These are phyloP conservation scores for Acinonyx jubatus DNA, from an alignment of 2,113 vertebrate species.

Conservation along the genomic window DNA sequence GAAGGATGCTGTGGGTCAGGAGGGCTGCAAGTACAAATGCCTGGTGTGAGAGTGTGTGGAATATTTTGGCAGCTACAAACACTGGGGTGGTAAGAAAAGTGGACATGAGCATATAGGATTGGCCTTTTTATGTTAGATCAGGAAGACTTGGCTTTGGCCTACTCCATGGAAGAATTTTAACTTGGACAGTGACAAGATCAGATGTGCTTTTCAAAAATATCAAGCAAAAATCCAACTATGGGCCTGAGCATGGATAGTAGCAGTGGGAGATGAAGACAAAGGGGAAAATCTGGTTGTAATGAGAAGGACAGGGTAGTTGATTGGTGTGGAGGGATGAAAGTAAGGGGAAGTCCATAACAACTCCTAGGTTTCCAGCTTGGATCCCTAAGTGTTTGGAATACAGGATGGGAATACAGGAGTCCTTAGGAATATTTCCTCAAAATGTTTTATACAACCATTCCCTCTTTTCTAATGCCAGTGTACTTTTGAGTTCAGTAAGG, in stretches of 20 bases:
- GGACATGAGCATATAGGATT: not conserved
- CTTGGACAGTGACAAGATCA: not conserved
- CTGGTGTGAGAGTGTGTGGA: not conserved
- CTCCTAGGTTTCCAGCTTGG: not conserved
- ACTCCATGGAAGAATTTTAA: not conserved
- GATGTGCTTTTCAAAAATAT: conserved; percentile 1
- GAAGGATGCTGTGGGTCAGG: not conserved
- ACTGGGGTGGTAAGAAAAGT: not conserved
- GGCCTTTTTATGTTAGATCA: not conserved
- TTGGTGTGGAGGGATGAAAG: not conserved
- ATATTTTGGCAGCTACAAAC: not conserved
- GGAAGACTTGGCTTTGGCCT: not conserved
- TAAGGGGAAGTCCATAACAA: not conserved
- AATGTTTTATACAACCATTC: conserved; percentile 7
- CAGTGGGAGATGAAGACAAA: not conserved
- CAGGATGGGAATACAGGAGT: not conserved
- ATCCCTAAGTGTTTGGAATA: not conserved
- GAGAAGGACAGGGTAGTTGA: not conserved
- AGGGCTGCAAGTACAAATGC: not conserved
- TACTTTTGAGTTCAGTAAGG: not conserved
- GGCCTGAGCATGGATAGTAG: not conserved
- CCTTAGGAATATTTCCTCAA: not conserved
- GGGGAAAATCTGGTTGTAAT: not conserved
- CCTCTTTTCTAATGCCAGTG: conserved; percentile 17
- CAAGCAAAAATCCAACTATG: not conserved